phyloP scores from a whole-genome alignment of 1,140 invertebrate genomes.

The Tetramorium simillimum region DNA sequence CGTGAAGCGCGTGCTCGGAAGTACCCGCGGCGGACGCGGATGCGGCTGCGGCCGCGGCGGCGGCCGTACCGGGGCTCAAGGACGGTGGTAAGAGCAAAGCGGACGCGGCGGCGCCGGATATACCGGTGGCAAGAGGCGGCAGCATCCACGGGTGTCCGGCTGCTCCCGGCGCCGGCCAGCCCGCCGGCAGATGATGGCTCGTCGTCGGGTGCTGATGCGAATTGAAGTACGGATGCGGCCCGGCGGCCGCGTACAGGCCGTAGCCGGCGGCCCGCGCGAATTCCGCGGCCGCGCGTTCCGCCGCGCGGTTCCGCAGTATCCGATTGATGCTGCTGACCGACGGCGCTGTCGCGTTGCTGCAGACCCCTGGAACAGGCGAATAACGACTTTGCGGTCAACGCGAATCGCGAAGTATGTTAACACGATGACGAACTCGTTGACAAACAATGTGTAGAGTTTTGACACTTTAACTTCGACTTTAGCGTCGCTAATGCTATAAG shows the following conservation, averaged over 20 bases:
- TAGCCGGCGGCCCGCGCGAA: conserved; percentile 96
- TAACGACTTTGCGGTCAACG: background rate
- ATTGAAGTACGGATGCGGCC: conserved; percentile 88
- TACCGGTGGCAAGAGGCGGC: conserved; percentile 82
- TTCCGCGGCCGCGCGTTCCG: conserved; percentile 96
- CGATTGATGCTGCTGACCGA: conserved; percentile 97
- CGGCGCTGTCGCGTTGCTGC: conserved; percentile 95
- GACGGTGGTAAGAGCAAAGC: conserved; percentile 84
- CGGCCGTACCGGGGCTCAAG: conserved; percentile 80
- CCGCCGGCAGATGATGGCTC: conserved; percentile 84
- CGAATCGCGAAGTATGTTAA: background rate
- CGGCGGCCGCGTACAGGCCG: conserved; percentile 90
- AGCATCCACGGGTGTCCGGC: conserved; percentile 84
- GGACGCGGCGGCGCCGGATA: conserved; percentile 84
- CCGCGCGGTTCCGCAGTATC: conserved; percentile 95
- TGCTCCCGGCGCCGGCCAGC: conserved; percentile 81
- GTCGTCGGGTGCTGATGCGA: conserved; percentile 79
- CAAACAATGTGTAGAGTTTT: background rate
- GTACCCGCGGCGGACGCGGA: conserved; percentile 84
- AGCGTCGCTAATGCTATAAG: background rate
- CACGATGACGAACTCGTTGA: background rate
- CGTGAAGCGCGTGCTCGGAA: conserved; percentile 84
- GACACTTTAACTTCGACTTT: background rate
- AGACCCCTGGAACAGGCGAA: conserved; percentile 89
- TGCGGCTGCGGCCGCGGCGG: conserved; percentile 82